Evolutionary conservation across 2,888 invertebrate species (phyloP).

Genomic region (Vanessa cardui): DNA sequence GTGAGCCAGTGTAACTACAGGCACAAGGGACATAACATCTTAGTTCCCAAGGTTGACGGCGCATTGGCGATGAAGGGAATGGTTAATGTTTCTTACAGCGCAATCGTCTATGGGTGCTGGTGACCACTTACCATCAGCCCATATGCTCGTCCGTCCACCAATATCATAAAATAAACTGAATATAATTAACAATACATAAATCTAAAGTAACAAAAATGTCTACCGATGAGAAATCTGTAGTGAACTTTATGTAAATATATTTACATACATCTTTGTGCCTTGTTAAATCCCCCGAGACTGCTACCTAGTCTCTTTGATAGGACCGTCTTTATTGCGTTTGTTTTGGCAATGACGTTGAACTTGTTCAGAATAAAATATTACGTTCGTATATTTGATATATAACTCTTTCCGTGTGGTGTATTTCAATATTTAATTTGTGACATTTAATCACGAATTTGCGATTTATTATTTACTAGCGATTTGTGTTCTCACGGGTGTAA

Average conservation of each 20-base stretch:
- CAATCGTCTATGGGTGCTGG: too few species aligned
- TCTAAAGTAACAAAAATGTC: background rate
- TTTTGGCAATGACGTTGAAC: slow-evolving; percentile 26
- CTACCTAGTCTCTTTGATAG: slow-evolving; percentile 31
- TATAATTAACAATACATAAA: too few species aligned
- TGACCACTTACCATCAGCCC: too few species aligned
- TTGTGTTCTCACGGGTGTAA: too few species aligned
- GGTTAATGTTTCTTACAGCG: too few species aligned
- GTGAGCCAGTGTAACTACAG: too few species aligned
- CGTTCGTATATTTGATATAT: slow-evolving; percentile 8
- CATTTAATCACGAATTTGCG: background rate
- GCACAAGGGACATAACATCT: too few species aligned
- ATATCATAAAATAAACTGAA: too few species aligned
- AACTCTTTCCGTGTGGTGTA: background rate
- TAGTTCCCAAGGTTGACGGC: too few species aligned
- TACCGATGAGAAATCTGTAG: background rate
- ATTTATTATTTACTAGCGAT: background rate
- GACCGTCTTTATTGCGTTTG: slow-evolving; percentile 28
- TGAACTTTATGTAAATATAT: slow-evolving; percentile 23
- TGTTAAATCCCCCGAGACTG: slow-evolving; percentile 23
- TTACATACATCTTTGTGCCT: slow-evolving; percentile 22
- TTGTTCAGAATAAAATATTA: slow-evolving; percentile 10
- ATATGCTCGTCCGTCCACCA: too few species aligned
- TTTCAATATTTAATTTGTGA: background rate
- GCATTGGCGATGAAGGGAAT: too few species aligned